phyloP scores from a whole-genome alignment of 2,113 vertebrate species.

The Oxyura jamaicensis region DNA sequence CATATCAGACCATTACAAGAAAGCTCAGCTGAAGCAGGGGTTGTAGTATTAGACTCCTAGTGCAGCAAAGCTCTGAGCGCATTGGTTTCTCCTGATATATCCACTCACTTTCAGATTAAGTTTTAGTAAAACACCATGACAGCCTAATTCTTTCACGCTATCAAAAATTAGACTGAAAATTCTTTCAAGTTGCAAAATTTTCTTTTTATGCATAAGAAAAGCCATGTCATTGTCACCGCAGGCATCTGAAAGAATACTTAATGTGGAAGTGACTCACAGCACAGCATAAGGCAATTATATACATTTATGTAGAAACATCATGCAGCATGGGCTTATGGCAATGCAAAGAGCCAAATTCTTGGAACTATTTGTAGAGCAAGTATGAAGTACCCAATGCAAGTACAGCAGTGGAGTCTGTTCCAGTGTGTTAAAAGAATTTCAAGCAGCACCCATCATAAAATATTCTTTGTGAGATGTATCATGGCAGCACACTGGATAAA shows the following conservation, averaged over 20 bases:
- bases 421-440: constrained; percentile 11
- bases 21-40: background rate
- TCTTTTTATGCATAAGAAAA: background rate
- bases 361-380: constrained; percentile 52
- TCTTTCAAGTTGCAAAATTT: constrained; percentile 16
- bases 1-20: background rate
- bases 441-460: constrained; percentile 7
- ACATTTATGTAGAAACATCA: constrained; percentile 36
- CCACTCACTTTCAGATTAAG: background rate
- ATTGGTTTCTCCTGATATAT: constrained; percentile 23
- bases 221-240: constrained; percentile 16
- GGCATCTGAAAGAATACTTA: constrained; percentile 40
- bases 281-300: constrained; percentile 53
- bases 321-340: constrained; percentile 34
- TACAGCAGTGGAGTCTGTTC: constrained; percentile 36
- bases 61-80: background rate
- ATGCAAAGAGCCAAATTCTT: constrained; percentile 39
- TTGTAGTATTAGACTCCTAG: background rate
- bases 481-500: background rate
- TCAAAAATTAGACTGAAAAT: constrained; percentile 17
- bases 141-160: constrained; percentile 23
- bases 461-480: background rate
- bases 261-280: constrained; percentile 51
- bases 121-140: constrained; percentile 36
- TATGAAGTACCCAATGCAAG: constrained; percentile 14